These are phyloP conservation scores for Trichacis sp. DNA, from an alignment of 2,888 invertebrate genomes.

Conservation along the genomic window DNA sequence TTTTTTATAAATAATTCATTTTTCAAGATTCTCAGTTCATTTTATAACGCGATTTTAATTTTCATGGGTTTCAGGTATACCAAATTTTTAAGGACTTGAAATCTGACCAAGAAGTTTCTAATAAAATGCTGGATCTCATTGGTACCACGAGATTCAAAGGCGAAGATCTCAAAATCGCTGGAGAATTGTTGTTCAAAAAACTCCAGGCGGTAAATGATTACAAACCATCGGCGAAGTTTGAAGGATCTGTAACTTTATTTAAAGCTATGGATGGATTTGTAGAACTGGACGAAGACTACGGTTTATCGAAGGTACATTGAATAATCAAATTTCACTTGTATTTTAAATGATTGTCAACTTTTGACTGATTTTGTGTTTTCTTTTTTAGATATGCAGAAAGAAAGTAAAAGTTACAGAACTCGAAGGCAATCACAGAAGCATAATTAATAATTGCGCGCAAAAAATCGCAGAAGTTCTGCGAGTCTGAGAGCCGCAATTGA, in stretches of 20 bases:
- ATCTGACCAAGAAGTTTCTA: constrained; percentile 68
- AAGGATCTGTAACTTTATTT: constrained; percentile 82
- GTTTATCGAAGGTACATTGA: constrained; percentile 81
- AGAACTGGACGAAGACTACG: constrained; percentile 88
- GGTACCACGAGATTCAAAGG: constrained; percentile 72
- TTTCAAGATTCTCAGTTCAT: no score
- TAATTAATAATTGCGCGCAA: no score
- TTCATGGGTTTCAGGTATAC: constrained; percentile 64
- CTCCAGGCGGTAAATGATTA: constrained; percentile 84
- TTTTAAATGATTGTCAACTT: no score
- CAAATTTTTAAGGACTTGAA: constrained; percentile 56
- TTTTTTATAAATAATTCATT: no score
- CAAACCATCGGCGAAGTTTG: constrained; percentile 75
- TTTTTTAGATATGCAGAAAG: no score
- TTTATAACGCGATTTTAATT: no score
- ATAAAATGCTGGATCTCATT: constrained; percentile 69
- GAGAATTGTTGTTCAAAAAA: constrained; percentile 84
- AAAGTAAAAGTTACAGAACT: no score
- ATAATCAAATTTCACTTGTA: no score
- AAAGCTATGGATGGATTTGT: constrained; percentile 90
- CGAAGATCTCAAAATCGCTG: constrained; percentile 78
- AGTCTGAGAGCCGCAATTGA: no score
- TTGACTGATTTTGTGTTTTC: no score
- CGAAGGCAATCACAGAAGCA: no score
- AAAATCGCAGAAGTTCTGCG: no score